These are phyloP conservation scores for Drosophila conformis DNA, from an alignment of 2,888 invertebrate species.

Conservation along the genomic window DNA sequence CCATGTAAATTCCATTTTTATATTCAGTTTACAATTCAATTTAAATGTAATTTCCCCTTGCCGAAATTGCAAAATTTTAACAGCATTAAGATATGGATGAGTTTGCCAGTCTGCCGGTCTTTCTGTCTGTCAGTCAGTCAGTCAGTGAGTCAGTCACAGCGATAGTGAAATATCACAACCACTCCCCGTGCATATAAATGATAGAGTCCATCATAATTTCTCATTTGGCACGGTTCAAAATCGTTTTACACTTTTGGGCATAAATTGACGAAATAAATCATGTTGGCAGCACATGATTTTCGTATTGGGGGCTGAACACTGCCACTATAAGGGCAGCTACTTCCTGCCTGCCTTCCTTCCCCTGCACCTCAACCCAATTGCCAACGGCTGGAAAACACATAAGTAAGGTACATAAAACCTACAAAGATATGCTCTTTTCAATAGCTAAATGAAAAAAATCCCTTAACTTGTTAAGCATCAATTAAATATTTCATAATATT, in stretches of 20 bases:
- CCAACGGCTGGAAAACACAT: slow-evolving; percentile 26
- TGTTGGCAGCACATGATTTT: slow-evolving; percentile 74
- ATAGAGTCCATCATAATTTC: slow-evolving; percentile 62
- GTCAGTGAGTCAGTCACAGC: background rate
- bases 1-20: slow-evolving; percentile 39
- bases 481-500: background rate
- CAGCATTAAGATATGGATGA: slow-evolving; percentile 20
- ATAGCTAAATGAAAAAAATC: background rate
- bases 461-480: background rate
- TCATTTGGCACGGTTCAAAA: slow-evolving; percentile 63
- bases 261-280: slow-evolving; percentile 81
- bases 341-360: slow-evolving; percentile 10
- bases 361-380: background rate
- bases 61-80: slow-evolving; percentile 62
- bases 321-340: slow-evolving; percentile 5
- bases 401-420: background rate
- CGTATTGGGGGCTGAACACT: slow-evolving; percentile 25
- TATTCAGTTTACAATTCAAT: slow-evolving; percentile 74
- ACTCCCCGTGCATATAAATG: slow-evolving; percentile 50
- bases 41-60: slow-evolving; percentile 72
- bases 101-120: slow-evolving; percentile 7
- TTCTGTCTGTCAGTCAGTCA: slow-evolving; percentile 1
- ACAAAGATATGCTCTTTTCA: background rate
- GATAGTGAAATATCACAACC: slow-evolving; percentile 32
- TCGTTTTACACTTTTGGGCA: slow-evolving; percentile 61